These are phyloP conservation scores for Chionis minor DNA, from an alignment of 2,113 vertebrate species.

Conservation along the genomic window DNA sequence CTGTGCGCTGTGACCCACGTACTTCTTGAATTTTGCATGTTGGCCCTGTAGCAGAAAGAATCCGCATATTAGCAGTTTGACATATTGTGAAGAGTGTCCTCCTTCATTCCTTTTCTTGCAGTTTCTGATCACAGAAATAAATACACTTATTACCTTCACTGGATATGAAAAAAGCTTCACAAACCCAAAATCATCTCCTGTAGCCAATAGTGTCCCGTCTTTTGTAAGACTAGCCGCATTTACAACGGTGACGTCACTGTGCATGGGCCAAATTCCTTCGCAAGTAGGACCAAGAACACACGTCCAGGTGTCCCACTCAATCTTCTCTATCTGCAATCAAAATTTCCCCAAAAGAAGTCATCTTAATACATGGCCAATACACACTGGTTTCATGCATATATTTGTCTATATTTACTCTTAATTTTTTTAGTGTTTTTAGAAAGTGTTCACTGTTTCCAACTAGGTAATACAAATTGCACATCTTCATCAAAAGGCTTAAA, in stretches of 20 bases:
- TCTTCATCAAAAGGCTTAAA: neutral
- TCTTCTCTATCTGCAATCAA: conserved; percentile 88
- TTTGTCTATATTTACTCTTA: neutral
- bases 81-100: accelerated
- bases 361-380: neutral
- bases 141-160: conserved; percentile 80
- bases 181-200: conserved; percentile 94
- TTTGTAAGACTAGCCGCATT: conserved; percentile 90
- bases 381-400: accelerated
- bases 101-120: neutral
- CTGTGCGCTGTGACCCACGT: conserved; percentile 93
- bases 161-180: conserved; percentile 96
- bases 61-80: neutral
- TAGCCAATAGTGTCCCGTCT: conserved; percentile 87
- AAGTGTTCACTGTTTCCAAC: neutral
- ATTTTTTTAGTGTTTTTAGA: neutral
- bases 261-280: conserved; percentile 91
- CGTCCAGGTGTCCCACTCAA: conserved; percentile 94
- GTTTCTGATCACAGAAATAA: neutral
- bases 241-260: conserved; percentile 85
- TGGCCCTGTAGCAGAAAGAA: conserved; percentile 80
- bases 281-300: conserved; percentile 92
- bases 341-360: neutral
- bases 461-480: neutral
- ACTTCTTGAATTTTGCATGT: conserved; percentile 92